Conservation (phyloP, 2,888 invertebrate genomes). For the Drosophila parthenogenetica region DNA sequence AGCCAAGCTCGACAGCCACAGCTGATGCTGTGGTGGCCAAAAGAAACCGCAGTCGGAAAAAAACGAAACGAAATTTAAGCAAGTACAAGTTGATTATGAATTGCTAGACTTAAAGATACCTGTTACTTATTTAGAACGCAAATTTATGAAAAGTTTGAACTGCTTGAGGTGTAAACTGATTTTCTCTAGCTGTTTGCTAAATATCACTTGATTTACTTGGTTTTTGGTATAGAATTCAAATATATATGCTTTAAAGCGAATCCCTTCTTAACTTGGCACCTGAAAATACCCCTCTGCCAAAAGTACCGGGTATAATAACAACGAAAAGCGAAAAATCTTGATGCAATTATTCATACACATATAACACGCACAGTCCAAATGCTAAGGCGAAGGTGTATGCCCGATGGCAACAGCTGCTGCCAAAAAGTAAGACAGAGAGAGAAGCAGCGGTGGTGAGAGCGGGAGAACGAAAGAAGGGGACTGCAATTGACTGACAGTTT, state of each 20-base stretch:
- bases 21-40: constrained; percentile 56
- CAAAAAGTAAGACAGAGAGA: neutral
- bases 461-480: neutral
- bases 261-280: neutral
- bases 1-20: constrained; percentile 39
- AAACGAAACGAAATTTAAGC: constrained; percentile 15
- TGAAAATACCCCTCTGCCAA: neutral
- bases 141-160: neutral
- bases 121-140: neutral
- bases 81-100: neutral
- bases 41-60: constrained; percentile 31
- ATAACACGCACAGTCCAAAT: constrained; percentile 50
- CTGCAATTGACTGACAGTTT: constrained; percentile 69
- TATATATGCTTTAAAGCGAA: too few species aligned
- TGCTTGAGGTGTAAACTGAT: too few species aligned
- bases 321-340: constrained; percentile 70
- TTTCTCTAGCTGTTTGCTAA: too few species aligned
- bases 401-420: constrained; percentile 64
- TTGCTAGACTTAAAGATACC: neutral
- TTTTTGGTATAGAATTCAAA: too few species aligned
- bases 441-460: neutral
- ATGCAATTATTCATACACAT: constrained; percentile 79
- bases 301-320: constrained; percentile 12
- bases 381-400: constrained; percentile 70
- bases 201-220: too few species aligned